Percentiles rank a stretch among this genome's conserved stretches.
Conservation (phyloP, 2,888 invertebrate genomes). For the Eremobia ochroleuca region DNA sequence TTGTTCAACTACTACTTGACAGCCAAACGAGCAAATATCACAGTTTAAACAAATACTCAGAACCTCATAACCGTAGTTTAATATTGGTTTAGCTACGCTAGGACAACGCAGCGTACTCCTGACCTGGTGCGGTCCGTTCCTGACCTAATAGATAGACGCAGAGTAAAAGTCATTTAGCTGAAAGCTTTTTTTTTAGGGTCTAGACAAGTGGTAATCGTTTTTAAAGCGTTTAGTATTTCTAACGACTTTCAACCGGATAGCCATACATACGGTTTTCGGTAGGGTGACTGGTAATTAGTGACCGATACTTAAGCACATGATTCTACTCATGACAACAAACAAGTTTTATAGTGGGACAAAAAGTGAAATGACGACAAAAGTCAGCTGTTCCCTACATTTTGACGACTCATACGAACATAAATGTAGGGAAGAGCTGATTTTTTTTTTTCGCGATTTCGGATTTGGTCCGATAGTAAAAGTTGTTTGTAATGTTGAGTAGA, state of each 20-base stretch:
- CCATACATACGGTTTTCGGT: not conserved
- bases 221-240: not conserved
- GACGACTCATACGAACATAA: too few species aligned
- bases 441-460: too few species aligned
- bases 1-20: conserved; percentile 2
- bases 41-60: conserved; percentile 27
- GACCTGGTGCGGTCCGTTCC: conserved; percentile 15
- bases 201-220: not conserved
- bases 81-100: conserved; percentile 31
- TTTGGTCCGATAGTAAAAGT: too few species aligned
- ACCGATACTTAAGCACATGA: too few species aligned
- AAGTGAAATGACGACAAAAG: too few species aligned
- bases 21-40: conserved; percentile 9
- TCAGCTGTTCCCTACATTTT: too few species aligned
- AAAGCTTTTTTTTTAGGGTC: not conserved
- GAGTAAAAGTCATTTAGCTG: conserved; percentile 17
- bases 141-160: conserved; percentile 6
- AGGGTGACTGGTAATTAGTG: too few species aligned
- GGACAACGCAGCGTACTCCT: conserved; percentile 22
- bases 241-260: not conserved
- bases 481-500: too few species aligned
- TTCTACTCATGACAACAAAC: too few species aligned
- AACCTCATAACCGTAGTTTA: conserved; percentile 27
- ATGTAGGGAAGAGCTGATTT: too few species aligned
- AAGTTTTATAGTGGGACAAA: too few species aligned